phyloP scores from a whole-genome alignment of 2,888 invertebrate species.

The Aethes cnicana region DNA sequence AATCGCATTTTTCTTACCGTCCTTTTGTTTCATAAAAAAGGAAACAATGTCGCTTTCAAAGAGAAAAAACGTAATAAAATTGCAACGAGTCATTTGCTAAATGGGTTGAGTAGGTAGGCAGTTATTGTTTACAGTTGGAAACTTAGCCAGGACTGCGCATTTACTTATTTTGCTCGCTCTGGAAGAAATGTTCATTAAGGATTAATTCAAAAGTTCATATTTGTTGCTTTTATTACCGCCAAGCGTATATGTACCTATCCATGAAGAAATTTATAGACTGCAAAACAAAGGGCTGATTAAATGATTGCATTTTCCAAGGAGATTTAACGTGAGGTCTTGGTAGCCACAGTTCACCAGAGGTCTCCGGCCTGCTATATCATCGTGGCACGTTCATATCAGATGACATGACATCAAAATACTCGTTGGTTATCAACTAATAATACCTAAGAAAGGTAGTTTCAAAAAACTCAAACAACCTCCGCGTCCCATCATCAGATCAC shows the following conservation, averaged over 20 bases:
- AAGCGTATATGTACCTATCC: not conserved
- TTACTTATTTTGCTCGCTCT: slow-evolving; percentile 22
- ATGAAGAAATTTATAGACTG: not conserved
- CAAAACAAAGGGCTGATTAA: too few species aligned
- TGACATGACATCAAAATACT: too few species aligned
- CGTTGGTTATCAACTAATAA: too few species aligned
- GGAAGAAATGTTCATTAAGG: slow-evolving; percentile 19
- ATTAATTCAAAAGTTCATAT: slow-evolving; percentile 15
- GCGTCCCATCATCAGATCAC: too few species aligned
- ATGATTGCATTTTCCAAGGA: too few species aligned
- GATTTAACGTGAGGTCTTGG: too few species aligned
- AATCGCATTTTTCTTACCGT: slow-evolving; percentile 53
- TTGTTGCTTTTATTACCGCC: slow-evolving; percentile 3
- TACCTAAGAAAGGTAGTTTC: too few species aligned
- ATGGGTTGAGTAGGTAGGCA: slow-evolving; percentile 54
- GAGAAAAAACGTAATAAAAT: slow-evolving; percentile 60
- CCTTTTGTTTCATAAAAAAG: slow-evolving; percentile 52
- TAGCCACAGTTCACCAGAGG: too few species aligned
- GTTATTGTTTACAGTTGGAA: slow-evolving; percentile 26
- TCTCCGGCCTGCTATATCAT: too few species aligned
- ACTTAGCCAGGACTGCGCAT: slow-evolving; percentile 20
- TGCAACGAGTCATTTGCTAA: slow-evolving; percentile 70
- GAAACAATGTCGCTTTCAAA: slow-evolving; percentile 61
- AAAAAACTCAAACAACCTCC: too few species aligned
- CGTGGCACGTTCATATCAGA: too few species aligned